Conservation (phyloP, 2,113 vertebrate species). For the Formicarius rufipectus region DNA sequence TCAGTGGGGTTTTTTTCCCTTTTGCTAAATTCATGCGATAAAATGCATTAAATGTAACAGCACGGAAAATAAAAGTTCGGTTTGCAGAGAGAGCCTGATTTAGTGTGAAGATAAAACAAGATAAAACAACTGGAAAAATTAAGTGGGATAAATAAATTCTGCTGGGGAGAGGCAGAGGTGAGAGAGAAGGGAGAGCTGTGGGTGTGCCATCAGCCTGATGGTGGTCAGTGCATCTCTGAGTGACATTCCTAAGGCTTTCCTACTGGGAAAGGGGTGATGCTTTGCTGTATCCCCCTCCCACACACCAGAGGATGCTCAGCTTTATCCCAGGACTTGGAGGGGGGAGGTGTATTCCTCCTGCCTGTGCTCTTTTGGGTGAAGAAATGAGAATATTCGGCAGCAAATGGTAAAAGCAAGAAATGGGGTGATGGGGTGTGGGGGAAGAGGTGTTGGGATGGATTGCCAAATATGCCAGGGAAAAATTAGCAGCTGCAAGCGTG, state of each 20-base stretch:
- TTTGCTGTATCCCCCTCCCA: not conserved
- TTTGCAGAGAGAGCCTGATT: not conserved
- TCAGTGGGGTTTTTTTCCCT: not conserved
- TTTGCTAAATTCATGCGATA: slow-evolving; percentile 22
- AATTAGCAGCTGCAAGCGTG: slow-evolving; percentile 74
- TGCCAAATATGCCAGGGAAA: slow-evolving; percentile 65
- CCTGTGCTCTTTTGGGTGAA: not conserved
- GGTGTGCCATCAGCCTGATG: not conserved
- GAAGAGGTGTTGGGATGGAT: slow-evolving; percentile 63
- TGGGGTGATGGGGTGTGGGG: not conserved
- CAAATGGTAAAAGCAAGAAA: not conserved
- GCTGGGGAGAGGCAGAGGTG: not conserved
- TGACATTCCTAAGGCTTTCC: not conserved
- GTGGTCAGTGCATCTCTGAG: not conserved
- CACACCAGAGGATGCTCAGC: fast-evolving
- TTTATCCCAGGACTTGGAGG: not conserved
- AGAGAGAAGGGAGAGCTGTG: not conserved
- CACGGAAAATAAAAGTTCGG: slow-evolving; percentile 42
- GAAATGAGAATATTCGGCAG: not conserved
- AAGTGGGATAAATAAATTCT: not conserved
- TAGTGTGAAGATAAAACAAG: slow-evolving; percentile 44
- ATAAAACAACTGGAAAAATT: slow-evolving; percentile 40
- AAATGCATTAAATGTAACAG: slow-evolving; percentile 53
- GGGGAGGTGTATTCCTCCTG: not conserved
- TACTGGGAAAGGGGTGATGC: not conserved